A percentile compares a stretch with the other conserved stretches of the same genome.
Evolutionary conservation across 1,140 invertebrate genomes (phyloP).

Genomic region (Wasmannia auropunctata): DNA sequence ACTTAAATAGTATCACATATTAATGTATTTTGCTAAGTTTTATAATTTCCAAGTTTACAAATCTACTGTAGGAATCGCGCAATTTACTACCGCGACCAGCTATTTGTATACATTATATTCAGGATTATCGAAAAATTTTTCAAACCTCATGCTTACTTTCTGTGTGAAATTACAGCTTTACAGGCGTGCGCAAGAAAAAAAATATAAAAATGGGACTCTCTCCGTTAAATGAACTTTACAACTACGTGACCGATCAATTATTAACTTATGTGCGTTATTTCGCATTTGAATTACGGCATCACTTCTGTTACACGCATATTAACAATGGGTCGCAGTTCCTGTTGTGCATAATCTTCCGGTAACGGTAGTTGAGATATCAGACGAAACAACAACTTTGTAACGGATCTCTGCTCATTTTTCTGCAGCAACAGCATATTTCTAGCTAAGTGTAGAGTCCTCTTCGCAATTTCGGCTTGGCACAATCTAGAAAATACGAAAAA

Average conservation of each 20-base stretch:
- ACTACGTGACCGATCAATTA: not conserved
- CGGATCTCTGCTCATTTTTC: conserved; percentile 75
- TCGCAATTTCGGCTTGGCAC: conserved; percentile 89
- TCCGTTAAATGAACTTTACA: conserved; percentile 17
- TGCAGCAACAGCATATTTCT: conserved; percentile 85
- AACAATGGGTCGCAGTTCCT: conserved; percentile 86
- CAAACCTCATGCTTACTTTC: not conserved
- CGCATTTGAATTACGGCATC: conserved; percentile 52
- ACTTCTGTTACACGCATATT: conserved; percentile 79
- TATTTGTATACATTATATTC: not conserved
- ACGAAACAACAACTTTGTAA: conserved; percentile 84
- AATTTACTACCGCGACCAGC: not conserved
- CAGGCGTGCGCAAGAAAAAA: not conserved
- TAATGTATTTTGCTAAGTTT: conserved; percentile 25
- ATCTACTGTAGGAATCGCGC: not conserved
- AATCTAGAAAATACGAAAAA: conserved; percentile 79
- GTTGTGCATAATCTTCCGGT: conserved; percentile 88
- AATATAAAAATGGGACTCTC: not conserved
- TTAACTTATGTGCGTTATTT: conserved; percentile 13
- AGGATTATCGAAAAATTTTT: not conserved
- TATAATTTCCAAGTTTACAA: conserved; percentile 28
- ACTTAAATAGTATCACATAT: conserved; percentile 20
- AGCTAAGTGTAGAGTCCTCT: conserved; percentile 86
- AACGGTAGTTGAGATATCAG: conserved; percentile 87
- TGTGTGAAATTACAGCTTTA: not conserved